Evolutionary conservation across 2,888 invertebrate genomes (phyloP).

Genomic region (Erpobdella octoculata): DNA sequence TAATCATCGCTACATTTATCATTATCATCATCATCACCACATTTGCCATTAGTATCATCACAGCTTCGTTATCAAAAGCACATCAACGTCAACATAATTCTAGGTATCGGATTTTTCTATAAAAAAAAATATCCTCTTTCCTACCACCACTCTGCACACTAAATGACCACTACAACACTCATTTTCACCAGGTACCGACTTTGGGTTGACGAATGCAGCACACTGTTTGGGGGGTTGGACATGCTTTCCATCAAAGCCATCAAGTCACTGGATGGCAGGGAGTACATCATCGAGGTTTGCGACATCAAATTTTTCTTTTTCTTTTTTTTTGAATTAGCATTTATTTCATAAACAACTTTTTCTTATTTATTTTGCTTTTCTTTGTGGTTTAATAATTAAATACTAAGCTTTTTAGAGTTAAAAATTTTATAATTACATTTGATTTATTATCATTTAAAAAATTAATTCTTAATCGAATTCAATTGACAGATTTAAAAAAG

Average conservation of each 20-base stretch:
- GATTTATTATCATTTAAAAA: background rate
- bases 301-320: background rate
- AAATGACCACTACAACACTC: background rate
- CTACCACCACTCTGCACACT: background rate
- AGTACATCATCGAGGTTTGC: constrained; percentile 76
- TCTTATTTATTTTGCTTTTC: background rate
- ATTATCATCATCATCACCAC: too few species aligned
- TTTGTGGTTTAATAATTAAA: too few species aligned
- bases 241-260: constrained; percentile 84
- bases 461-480: too few species aligned
- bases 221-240: constrained; percentile 73
- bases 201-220: constrained; percentile 77
- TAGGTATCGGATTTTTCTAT: too few species aligned
- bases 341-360: background rate
- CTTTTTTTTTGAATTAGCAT: background rate
- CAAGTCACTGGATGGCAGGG: constrained; percentile 83
- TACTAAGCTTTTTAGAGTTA: too few species aligned
- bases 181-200: constrained; percentile 65
- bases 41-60: too few species aligned
- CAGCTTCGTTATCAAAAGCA: too few species aligned
- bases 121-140: too few species aligned
- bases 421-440: background rate
- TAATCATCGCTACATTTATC: too few species aligned
- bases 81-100: too few species aligned
- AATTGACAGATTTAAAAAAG: too few species aligned